These are phyloP conservation scores for Crotalus tigris DNA, from an alignment of 2,113 vertebrate genomes.

Conservation along the genomic window DNA sequence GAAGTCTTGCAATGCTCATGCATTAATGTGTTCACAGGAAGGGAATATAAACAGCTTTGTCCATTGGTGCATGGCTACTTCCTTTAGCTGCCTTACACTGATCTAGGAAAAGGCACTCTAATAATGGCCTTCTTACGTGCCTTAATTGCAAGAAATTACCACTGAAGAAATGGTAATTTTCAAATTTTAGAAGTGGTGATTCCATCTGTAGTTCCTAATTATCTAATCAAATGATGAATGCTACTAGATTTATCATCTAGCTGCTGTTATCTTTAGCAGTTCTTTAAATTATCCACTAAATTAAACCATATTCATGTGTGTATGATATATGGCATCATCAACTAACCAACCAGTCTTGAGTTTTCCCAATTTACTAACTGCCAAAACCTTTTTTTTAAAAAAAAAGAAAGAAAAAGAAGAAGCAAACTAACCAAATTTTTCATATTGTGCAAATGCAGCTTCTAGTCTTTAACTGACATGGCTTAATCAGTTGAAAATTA, in stretches of 20 bases:
- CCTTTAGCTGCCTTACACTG: background rate
- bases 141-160: background rate
- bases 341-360: background rate
- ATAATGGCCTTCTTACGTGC: background rate
- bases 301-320: background rate
- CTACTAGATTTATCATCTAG: background rate
- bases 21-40: background rate
- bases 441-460: background rate
- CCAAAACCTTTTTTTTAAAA: background rate
- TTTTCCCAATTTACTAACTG: background rate
- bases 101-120: background rate
- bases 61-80: background rate
- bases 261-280: background rate
- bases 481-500: background rate
- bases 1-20: background rate
- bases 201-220: background rate
- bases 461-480: background rate
- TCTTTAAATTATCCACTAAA: background rate
- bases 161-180: background rate
- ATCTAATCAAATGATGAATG: background rate
- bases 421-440: background rate
- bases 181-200: background rate
- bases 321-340: background rate
- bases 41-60: background rate
- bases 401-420: background rate